These are phyloP conservation scores for Anoplius nigerrimus DNA, from an alignment of 2,888 invertebrate genomes.

Conservation along the genomic window DNA sequence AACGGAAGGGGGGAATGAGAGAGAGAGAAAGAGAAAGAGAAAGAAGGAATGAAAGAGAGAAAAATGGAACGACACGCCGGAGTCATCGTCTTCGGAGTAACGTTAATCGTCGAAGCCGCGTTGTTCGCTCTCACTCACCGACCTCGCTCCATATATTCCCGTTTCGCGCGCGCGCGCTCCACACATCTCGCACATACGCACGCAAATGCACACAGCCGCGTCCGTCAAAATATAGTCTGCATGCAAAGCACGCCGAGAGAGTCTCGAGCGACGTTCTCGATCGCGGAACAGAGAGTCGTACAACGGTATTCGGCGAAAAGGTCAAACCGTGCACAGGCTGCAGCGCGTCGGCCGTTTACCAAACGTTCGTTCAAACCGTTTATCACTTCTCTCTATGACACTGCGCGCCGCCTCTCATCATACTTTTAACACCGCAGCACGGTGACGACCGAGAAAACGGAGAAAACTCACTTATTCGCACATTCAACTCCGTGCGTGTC, in stretches of 20 bases:
- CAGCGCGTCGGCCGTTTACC: background rate
- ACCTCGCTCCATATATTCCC: constrained; percentile 30
- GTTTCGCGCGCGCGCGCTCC: constrained; percentile 1
- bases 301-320: constrained; percentile 29
- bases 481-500: background rate
- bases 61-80: too few relatives aligned
- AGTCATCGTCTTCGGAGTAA: too few relatives aligned
- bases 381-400: constrained; percentile 25
- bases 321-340: constrained; percentile 20
- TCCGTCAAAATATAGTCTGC: constrained; percentile 19
- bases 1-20: too few relatives aligned
- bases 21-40: background rate
- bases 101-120: too few relatives aligned
- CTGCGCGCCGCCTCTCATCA: constrained; percentile 36
- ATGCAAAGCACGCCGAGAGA: constrained; percentile 15
- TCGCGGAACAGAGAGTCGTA: constrained; percentile 16
- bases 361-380: constrained; percentile 1
- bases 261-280: constrained; percentile 12
- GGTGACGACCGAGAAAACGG: background rate
- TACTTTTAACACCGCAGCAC: constrained; percentile 25
- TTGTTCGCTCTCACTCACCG: constrained; percentile 18
- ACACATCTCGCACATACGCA: constrained; percentile 3
- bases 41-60: background rate
- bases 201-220: background rate
- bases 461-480: background rate